Conservation (phyloP, 1,140 invertebrate genomes). For the Centruroides sculpturatus region DNA sequence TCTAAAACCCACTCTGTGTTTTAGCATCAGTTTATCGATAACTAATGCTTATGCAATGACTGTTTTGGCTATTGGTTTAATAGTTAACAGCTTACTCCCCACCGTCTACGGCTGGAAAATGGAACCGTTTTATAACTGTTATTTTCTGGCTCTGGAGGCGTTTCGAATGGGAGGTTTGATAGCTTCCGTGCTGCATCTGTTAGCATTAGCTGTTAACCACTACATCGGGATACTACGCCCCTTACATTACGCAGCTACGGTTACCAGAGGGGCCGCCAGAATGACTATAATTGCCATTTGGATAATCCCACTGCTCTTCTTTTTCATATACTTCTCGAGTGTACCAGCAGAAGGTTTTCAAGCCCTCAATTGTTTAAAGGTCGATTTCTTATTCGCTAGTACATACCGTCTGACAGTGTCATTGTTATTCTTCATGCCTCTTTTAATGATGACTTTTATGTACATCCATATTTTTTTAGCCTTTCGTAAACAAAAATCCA, state of each 20-base stretch:
- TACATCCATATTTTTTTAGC: conserved; percentile 44
- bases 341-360: conserved; percentile 33
- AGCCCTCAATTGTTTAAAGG: conserved; percentile 3
- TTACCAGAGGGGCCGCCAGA: conserved; percentile 28
- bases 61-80: conserved; percentile 33
- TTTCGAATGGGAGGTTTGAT: conserved; percentile 37
- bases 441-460: conserved; percentile 40
- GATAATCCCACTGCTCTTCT: conserved; percentile 35
- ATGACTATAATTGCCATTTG: conserved; percentile 37
- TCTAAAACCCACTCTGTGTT: conserved; percentile 35
- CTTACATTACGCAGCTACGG: conserved; percentile 35
- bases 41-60: conserved; percentile 41
- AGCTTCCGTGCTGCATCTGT: conserved; percentile 44
- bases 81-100: conserved; percentile 39
- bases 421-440: conserved; percentile 28
- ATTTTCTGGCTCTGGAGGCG: conserved; percentile 32
- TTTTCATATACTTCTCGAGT: conserved; percentile 36
- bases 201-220: conserved; percentile 49
- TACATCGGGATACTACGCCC: conserved; percentile 47
- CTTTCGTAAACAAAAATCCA: conserved; percentile 36
- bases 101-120: conserved; percentile 16
- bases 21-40: conserved; percentile 42
- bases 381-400: conserved; percentile 13
- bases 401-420: conserved; percentile 33
- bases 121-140: conserved; percentile 22